These are phyloP conservation scores for Drosophila colorata DNA, from an alignment of 2,888 invertebrate species.

Conservation along the genomic window DNA sequence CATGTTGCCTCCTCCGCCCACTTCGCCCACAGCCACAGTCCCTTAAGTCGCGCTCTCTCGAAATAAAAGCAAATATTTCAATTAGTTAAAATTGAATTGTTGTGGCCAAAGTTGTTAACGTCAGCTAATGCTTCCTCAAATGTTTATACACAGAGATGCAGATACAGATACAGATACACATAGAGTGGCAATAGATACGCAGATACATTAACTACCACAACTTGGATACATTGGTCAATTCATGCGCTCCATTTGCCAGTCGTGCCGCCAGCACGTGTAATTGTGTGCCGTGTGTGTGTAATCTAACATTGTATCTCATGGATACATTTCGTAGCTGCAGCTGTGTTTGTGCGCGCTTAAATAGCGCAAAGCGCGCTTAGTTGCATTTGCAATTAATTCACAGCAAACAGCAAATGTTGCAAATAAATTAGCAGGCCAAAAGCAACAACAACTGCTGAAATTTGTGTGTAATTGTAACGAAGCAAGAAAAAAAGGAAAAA, in stretches of 20 bases:
- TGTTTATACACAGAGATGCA: constrained; percentile 26
- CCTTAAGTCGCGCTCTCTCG: constrained; percentile 4
- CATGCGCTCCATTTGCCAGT: constrained; percentile 68
- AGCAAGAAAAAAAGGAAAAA: constrained; percentile 7
- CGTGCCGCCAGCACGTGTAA: constrained; percentile 54
- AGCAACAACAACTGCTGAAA: constrained; percentile 18
- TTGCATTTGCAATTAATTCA: constrained; percentile 79
- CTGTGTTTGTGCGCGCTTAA: constrained; percentile 58
- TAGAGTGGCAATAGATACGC: not conserved
- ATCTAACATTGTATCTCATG: constrained; percentile 51
- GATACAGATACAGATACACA: constrained; percentile 8
- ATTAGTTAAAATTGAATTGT: constrained; percentile 68
- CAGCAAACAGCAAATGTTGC: constrained; percentile 80
- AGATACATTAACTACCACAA: not conserved
- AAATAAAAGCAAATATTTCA: constrained; percentile 59
- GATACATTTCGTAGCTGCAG: constrained; percentile 36
- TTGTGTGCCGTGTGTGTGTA: constrained; percentile 29
- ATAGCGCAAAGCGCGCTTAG: constrained; percentile 76
- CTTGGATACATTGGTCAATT: constrained; percentile 25
- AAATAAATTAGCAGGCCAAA: constrained; percentile 76
- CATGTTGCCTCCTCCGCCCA: constrained; percentile 31
- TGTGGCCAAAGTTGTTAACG: constrained; percentile 29
- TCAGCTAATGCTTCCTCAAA: constrained; percentile 60
- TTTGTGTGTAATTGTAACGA: constrained; percentile 49
- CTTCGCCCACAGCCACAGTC: not conserved